These are phyloP conservation scores for Thripadectes ignobilis DNA, from an alignment of 2,797 vertebrate genomes.

Conservation along the genomic window DNA sequence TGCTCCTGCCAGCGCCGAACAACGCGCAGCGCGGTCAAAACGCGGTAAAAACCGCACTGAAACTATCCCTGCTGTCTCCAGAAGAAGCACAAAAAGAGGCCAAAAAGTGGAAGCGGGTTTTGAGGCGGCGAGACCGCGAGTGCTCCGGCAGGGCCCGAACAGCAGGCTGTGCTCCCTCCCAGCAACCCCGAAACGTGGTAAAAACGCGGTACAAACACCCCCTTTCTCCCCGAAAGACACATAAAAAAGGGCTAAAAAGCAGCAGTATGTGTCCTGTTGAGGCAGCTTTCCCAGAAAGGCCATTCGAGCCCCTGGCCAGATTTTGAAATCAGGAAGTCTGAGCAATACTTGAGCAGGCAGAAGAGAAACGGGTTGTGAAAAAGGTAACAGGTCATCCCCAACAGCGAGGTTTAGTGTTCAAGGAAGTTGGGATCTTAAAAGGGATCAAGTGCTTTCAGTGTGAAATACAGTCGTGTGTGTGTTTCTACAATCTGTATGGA, in stretches of 20 bases:
- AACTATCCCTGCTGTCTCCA: neutral
- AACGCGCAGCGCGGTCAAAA: neutral
- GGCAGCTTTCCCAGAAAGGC: neutral
- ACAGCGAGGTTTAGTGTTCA: neutral
- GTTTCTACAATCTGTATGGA: accelerated
- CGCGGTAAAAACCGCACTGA: neutral
- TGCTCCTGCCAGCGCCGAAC: neutral
- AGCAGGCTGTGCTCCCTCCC: neutral
- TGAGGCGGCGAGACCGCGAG: neutral
- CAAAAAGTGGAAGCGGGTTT: neutral
- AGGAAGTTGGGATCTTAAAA: neutral
- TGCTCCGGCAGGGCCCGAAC: accelerated
- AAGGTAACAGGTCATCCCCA: neutral
- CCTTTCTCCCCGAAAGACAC: neutral
- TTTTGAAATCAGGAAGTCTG: conserved; percentile 42
- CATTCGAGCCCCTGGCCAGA: neutral
- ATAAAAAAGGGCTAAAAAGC: accelerated
- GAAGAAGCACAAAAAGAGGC: accelerated
- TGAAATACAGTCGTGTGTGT: accelerated
- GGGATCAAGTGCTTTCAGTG: neutral
- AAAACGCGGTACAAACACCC: neutral
- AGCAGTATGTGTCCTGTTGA: neutral
- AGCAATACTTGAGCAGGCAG: neutral
- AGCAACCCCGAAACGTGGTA: neutral
- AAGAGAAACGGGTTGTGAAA: neutral